These are phyloP conservation scores for Pseudachorutes palmiensis DNA, from an alignment of 1,140 invertebrate species.

Conservation along the genomic window DNA sequence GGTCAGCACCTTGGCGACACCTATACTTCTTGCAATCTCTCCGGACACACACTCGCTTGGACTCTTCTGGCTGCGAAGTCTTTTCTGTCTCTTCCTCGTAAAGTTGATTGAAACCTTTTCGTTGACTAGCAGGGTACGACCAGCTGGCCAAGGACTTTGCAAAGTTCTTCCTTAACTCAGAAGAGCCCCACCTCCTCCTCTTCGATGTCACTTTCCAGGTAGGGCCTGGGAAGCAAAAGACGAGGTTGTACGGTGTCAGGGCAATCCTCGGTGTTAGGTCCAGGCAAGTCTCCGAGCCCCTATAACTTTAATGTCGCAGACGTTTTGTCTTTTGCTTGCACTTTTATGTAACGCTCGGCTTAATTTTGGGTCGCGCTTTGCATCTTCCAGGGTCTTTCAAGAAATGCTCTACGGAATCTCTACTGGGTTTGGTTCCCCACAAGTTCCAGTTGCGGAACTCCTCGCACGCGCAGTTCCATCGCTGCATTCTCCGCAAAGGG, in stretches of 20 bases:
- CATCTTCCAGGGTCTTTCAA: slow-evolving; percentile 60
- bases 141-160: slow-evolving; percentile 88
- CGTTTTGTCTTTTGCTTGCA: background rate
- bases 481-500: slow-evolving; percentile 69
- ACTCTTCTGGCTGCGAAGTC: slow-evolving; percentile 10
- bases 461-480: slow-evolving; percentile 74
- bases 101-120: slow-evolving; percentile 32
- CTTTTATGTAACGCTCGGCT: background rate
- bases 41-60: slow-evolving; percentile 2
- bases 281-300: slow-evolving; percentile 50
- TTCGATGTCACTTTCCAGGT: slow-evolving; percentile 88
- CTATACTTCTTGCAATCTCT: background rate
- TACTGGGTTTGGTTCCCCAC: slow-evolving; percentile 83
- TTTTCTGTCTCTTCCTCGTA: slow-evolving; percentile 14
- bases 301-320: background rate
- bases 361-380: background rate
- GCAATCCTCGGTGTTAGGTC: slow-evolving; percentile 84
- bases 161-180: slow-evolving; percentile 44
- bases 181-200: slow-evolving; percentile 52
- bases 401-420: slow-evolving; percentile 93
- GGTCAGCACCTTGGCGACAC: background rate
- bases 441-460: slow-evolving; percentile 80
- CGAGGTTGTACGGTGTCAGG: slow-evolving; percentile 76
- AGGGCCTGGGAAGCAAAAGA: slow-evolving; percentile 81
- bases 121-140: slow-evolving; percentile 82